Conservation (phyloP, 2,888 invertebrate species). For the Anagyrus pseudococci region DNA sequence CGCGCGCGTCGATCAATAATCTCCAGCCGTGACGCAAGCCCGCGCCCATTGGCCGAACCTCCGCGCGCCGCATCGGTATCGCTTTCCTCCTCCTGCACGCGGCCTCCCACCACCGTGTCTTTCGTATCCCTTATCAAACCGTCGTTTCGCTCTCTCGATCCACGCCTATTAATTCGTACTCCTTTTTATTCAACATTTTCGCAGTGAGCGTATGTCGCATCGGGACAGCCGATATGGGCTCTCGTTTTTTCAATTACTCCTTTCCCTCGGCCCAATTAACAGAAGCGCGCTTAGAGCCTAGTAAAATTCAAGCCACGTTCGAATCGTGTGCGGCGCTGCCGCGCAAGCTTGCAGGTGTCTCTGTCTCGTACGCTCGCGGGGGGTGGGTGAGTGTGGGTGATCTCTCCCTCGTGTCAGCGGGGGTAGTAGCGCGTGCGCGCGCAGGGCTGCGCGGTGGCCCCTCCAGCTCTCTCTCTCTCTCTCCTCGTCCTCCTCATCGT, state of each 20-base stretch:
- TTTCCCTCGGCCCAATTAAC: too few species aligned
- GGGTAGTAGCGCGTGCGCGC: constrained; percentile 1
- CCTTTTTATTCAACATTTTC: too few species aligned
- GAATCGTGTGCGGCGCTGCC: background rate
- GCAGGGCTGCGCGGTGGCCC: constrained; percentile 2
- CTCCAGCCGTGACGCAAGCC: constrained; percentile 64
- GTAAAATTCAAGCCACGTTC: too few species aligned
- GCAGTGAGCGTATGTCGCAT: too few species aligned
- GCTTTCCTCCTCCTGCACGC: background rate
- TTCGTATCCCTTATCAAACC: background rate
- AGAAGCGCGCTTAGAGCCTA: too few species aligned
- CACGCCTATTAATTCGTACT: too few species aligned
- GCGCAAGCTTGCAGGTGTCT: background rate
- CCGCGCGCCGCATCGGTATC: constrained; percentile 28
- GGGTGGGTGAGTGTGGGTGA: background rate
- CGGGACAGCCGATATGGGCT: too few species aligned
- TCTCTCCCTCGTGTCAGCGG: background rate
- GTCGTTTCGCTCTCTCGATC: too few species aligned
- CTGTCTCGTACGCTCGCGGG: background rate
- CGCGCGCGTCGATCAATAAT: constrained; percentile 20
- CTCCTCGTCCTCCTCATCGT: constrained; percentile 5
- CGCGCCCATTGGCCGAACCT: constrained; percentile 64
- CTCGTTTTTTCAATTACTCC: too few species aligned
- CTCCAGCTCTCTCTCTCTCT: background rate
- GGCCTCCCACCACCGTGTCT: background rate